Percentiles rank a stretch among this genome's conserved stretches.
Evolutionary conservation across 2,888 invertebrate species (phyloP).

Genomic region (Ischnura elegans): DNA sequence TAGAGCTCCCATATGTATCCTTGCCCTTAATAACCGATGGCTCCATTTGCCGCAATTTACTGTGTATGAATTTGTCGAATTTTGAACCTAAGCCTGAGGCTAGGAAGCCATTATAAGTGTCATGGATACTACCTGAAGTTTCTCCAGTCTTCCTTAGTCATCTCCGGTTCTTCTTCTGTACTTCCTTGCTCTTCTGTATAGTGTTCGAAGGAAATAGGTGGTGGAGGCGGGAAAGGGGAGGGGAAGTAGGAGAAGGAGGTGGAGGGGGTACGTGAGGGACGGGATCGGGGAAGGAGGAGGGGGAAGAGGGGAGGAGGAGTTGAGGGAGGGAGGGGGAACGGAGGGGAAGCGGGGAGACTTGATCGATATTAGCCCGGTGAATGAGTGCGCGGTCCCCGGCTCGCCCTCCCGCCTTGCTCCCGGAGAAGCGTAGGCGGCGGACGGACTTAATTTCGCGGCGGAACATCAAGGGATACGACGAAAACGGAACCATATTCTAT

Average conservation of each 20-base stretch:
- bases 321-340: background rate
- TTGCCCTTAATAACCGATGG: too few species aligned
- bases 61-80: too few species aligned
- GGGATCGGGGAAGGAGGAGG: background rate
- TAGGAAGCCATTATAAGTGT: too few species aligned
- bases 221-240: background rate
- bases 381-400: constrained; percentile 34
- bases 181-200: background rate
- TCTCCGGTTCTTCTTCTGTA: background rate
- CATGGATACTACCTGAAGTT: too few species aligned
- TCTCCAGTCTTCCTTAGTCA: too few species aligned
- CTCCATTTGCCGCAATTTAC: too few species aligned
- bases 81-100: too few species aligned
- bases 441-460: constrained; percentile 60
- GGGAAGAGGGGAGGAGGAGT: background rate
- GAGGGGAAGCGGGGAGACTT: constrained; percentile 13
- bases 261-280: background rate
- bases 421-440: constrained; percentile 41
- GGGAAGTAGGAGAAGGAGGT: background rate
- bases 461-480: constrained; percentile 56
- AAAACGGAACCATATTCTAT: constrained; percentile 40
- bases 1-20: too few species aligned
- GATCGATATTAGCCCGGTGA: constrained; percentile 59
- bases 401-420: background rate
- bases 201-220: background rate